Base-by-base conservation (phyloP, 2,888 invertebrate genomes). In the Ochropacha duplaris region DNA sequence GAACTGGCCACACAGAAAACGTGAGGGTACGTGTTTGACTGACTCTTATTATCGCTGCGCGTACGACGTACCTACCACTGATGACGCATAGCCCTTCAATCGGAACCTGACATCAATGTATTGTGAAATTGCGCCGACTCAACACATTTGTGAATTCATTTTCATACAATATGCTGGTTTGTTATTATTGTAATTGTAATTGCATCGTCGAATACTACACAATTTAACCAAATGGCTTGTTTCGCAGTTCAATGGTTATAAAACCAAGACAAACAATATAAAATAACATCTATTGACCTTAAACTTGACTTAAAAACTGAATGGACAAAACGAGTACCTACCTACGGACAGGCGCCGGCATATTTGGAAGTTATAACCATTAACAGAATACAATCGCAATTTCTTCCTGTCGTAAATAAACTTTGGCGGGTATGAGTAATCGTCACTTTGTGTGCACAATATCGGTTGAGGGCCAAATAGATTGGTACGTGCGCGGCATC, bases 391-490 rank as follows among this genome's bases (percentile, higher is more conserved):
- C 90, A 90, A 91, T 92, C 78, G 88, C 90, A 88, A 90, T 90
- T 89, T 90, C 90, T 90, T 92, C 91, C 91, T 91, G 92, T 89
- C 90, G 82, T 90, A 90, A 88, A 91, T 89, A 88, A 85, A 85
- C 83, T 87, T 88, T 80, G 83, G 86, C 78, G 76, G 79, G 82
- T 76, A 89, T 90, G 90, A 90, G 88, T 90, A 90, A 90, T 90
- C 81, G 80, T 86, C 83, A 86, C 88, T 87, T 89, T 88, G 87
- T 90, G 88, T 85, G 88, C 87, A 86, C 89, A 87, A 87, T 88
- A 87, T 88, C 83, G 79, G 82, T 79, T 76, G 78, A 81, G 83
- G 82, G 78, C 87, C 88, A 87, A 90, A 89, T 89, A 89, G 88
- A 87, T 84, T 85, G 86, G 75, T 84, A 91, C 92, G 92, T 92